These are phyloP conservation scores for Leptodactylus fallax DNA, from an alignment of 2,797 vertebrate genomes.

Conservation along the genomic window DNA sequence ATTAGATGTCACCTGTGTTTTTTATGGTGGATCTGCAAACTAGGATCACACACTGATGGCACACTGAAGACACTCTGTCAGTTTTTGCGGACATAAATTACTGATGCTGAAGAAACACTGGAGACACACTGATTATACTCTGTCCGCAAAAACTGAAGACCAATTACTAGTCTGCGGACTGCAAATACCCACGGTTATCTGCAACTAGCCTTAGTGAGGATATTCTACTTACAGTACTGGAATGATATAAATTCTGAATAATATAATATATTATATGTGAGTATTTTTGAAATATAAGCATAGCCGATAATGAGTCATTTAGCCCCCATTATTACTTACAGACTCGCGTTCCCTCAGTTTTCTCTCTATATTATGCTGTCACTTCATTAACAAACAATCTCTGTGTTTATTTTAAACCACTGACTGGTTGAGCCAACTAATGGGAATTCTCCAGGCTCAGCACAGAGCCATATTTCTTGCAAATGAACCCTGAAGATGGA, in stretches of 20 bases:
- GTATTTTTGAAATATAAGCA: not conserved
- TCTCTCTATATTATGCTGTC: not conserved
- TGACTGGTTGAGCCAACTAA: conserved; percentile 16
- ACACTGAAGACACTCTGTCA: too few relatives aligned
- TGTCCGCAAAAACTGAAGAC: too few relatives aligned
- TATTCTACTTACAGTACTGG: not conserved
- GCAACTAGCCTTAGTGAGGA: not conserved
- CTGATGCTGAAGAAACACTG: too few relatives aligned
- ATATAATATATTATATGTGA: too few relatives aligned
- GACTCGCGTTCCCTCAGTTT: not conserved
- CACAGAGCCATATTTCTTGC: conserved; percentile 51
- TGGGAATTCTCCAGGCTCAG: conserved; percentile 16
- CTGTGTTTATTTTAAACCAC: conserved; percentile 16
- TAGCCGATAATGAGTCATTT: conserved; percentile 9
- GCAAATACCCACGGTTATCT: too few relatives aligned
- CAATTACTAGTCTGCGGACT: too few relatives aligned
- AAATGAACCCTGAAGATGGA: conserved; percentile 58
- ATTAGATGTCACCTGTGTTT: too few relatives aligned
- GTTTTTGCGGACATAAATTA: too few relatives aligned
- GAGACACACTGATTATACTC: too few relatives aligned
- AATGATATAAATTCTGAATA: too few relatives aligned
- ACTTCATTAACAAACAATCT: conserved; percentile 24
- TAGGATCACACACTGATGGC: too few relatives aligned
- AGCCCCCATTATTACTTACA: not conserved
- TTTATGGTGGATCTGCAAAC: too few relatives aligned